Evolutionary conservation across 1,140 invertebrate species (phyloP), one percentile per base, ranked within the genome.

Genomic region (Drosophila pachea): DNA sequence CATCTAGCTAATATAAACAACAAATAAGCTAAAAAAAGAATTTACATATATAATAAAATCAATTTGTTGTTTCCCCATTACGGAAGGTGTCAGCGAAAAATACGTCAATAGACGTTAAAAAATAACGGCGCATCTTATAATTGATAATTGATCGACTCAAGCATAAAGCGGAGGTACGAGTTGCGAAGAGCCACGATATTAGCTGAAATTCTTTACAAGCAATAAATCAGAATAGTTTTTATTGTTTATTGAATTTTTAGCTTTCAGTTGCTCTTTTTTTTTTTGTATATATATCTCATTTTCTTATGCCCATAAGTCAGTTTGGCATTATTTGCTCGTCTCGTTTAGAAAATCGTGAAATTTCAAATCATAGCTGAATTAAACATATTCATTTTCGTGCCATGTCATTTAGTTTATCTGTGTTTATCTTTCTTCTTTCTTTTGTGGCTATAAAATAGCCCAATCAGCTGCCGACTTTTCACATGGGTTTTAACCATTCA

Each of bases 391-490:
- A 7, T 50, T 55, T 63, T 16, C 12, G 22, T 32, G 61, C 47
- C 63, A 56, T 59, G 62, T 64, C 56, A 54, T 54, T 7, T 33
- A 56, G 62, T 42, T 67, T 53, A 22, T 47, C 62, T 63, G 42
- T 43, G 9, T 56, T 54, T 64, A 64, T 50, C 59, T 47, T 12
- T 56, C 33, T 50, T 58, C 3, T 33, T 58, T 11, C 35, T 55
- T 49, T n/a, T 55, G 42, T 52, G 59, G 55, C 50, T 74, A 64
- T 82, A 82, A 81, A 82, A 77, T 76, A 74, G 71, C 78, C 73
- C 63, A 61, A 59, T 68, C 58, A 33, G 22, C 36, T 68, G 52
- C 52, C 52, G 48, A 52, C 38, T 38, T 47, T 52, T 40, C 45
- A 55, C 61, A 47, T 53, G 47, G 48, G 16, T 35, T 32, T 67